Conservation (phyloP, 2,113 vertebrate genomes). For the Rana temporaria region DNA sequence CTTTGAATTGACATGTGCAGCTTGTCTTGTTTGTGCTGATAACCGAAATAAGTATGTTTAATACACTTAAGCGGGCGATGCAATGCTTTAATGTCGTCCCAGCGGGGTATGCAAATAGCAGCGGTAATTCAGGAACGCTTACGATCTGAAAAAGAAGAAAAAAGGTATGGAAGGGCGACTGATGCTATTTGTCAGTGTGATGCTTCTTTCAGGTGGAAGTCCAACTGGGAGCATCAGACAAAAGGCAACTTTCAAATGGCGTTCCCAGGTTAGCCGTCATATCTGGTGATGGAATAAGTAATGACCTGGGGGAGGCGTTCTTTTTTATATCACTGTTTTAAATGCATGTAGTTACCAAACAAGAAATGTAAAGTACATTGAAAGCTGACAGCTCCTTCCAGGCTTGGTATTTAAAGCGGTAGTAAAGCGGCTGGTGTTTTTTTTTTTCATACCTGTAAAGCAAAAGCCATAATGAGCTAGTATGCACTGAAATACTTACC, state of each 20-base stretch:
- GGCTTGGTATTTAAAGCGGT: too few relatives aligned
- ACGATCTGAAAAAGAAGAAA: not conserved
- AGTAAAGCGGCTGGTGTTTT: too few relatives aligned
- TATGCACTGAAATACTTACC: too few relatives aligned
- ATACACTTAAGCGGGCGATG: constrained; percentile 51
- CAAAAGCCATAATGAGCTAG: too few relatives aligned
- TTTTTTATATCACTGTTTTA: too few relatives aligned
- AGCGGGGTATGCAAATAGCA: not conserved
- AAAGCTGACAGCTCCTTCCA: too few relatives aligned
- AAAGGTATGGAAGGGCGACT: not conserved
- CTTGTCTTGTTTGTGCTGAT: constrained; percentile 10
- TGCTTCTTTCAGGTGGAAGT: not conserved
- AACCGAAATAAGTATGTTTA: constrained; percentile 42
- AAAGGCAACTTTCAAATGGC: not conserved
- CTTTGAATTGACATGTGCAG: not conserved
- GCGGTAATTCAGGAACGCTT: not conserved
- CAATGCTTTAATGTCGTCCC: constrained; percentile 57
- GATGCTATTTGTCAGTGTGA: constrained; percentile 16
- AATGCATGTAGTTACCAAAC: too few relatives aligned
- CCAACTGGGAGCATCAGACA: constrained; percentile 3
- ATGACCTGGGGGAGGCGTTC: not conserved
- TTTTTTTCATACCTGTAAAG: too few relatives aligned
- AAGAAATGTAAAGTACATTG: too few relatives aligned
- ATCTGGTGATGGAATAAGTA: not conserved
- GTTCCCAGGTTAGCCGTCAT: not conserved